Percentiles rank a stretch among this genome's conserved stretches.
Evolutionary conservation across 1,140 invertebrate genomes (phyloP).

Genomic region (Ceratitis capitata): DNA sequence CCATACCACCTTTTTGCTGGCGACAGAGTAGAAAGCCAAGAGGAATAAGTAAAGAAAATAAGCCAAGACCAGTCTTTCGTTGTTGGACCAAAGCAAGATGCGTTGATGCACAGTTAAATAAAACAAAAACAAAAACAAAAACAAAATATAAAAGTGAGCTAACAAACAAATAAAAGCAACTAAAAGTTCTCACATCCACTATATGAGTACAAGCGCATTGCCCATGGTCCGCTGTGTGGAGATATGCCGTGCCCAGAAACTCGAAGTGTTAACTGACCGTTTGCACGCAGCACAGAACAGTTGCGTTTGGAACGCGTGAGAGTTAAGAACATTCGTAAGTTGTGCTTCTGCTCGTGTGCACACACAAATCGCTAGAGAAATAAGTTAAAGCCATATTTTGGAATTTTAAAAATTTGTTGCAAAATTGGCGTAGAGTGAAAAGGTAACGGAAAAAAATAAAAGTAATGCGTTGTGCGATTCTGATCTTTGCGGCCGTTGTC

Average conservation of each 20-base stretch:
- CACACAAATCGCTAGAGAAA: not conserved
- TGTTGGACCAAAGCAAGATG: not conserved
- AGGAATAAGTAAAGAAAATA: not conserved
- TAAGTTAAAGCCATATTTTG: too few species aligned
- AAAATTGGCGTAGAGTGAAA: not conserved
- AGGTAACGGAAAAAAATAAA: too few species aligned
- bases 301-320: slow-evolving; percentile 56
- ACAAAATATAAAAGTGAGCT: too few species aligned
- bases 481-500: slow-evolving; percentile 2
- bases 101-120: not conserved
- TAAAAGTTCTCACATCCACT: not conserved
- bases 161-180: not conserved
- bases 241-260: not conserved
- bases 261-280: slow-evolving; percentile 42
- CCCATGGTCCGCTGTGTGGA: not conserved
- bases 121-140: not conserved
- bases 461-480: not conserved
- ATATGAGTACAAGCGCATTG: slow-evolving; percentile 36
- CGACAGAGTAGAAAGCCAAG: not conserved
- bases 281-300: slow-evolving; percentile 48
- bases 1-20: not conserved
- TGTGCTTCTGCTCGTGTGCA: not conserved
- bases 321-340: slow-evolving; percentile 52
- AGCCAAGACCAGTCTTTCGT: not conserved
- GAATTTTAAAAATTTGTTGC: not conserved